Evolutionary conservation across 1,140 invertebrate genomes (phyloP).

Genomic region (Drosophila varians): DNA sequence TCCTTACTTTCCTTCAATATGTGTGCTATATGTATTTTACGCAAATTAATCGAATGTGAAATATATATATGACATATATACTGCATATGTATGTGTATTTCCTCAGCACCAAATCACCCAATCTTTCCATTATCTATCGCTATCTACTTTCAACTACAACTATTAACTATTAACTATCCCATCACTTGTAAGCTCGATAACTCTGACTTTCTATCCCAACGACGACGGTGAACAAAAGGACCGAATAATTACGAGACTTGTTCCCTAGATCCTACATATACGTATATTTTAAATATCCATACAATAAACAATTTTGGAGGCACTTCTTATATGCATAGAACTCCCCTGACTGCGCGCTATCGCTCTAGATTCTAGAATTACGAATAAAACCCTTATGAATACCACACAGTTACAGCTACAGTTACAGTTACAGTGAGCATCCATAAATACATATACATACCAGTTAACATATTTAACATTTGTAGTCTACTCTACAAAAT

Average conservation of each 20-base stretch:
- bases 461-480: constrained; percentile 74
- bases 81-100: constrained; percentile 81
- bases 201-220: neutral
- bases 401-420: constrained; percentile 24
- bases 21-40: constrained; percentile 72
- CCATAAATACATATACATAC: constrained; percentile 76
- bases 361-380: neutral
- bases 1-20: constrained; percentile 46
- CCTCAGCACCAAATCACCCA: constrained; percentile 25
- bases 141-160: constrained; percentile 16
- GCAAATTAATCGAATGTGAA: constrained; percentile 42
- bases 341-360: neutral
- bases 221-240: neutral
- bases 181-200: neutral
- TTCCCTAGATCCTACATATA: neutral
- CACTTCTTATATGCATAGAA: no score
- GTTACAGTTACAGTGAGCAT: constrained; percentile 50
- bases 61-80: constrained; percentile 73
- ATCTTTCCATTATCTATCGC: constrained; percentile 14
- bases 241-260: neutral
- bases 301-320: no score
- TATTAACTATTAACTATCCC: constrained; percentile 21
- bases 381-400: neutral
- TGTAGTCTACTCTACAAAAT: constrained; percentile 83
- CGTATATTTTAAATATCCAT: no score